Evolutionary conservation across 2,113 vertebrate species (phyloP), one percentile per base, ranked within the genome.

Genomic region (Oreochromis spilurus): DNA sequence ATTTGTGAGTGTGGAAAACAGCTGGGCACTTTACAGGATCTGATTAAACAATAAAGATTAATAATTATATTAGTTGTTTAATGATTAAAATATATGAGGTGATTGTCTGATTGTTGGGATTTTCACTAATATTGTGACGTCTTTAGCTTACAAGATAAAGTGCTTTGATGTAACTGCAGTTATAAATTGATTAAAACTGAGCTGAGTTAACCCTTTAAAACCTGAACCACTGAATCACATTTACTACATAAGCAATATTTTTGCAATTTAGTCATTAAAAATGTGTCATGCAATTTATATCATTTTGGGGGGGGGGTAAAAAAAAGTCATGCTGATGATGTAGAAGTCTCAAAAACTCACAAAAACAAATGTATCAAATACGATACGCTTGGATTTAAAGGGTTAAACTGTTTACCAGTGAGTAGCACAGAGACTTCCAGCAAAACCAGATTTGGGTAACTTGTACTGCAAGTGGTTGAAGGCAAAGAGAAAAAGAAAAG

Each of bases 251-350:
- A 60, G 3, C 57, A 34, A 60, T 34, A 19, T 60, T 34, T 60
- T 10, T 34, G 57, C 5, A 60, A 10, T 34, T 1, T 60, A 60
- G 29, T 60, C 10, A 6, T 34, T 34, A 60, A 60, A 34, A 60
- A 60, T 60, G 9, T 60, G 57, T 60, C 57, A 34, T 17, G 57
- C 57, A 31, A 58, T 31, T 31, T 14, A 0, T 17, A 17, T 60
- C 1, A 34, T 60, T 19, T 29, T 58, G 17, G 0, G 0, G 17
- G 0, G 0, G 26, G 26, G 57, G 29, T 34, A 31, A 6, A 60
- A 17, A 36, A 10, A 60, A 60, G 5, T 34, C 57, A 60, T 19
- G 16, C 16, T 60, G 29, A 60, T 60, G 16, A 34, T 34, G 5
- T 60, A 60, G 57, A 60, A 60, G 57, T 60, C 16, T 60, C 9